Conservation (phyloP, 2,797 vertebrate species). For the Myoxocephalus aenaeus region DNA sequence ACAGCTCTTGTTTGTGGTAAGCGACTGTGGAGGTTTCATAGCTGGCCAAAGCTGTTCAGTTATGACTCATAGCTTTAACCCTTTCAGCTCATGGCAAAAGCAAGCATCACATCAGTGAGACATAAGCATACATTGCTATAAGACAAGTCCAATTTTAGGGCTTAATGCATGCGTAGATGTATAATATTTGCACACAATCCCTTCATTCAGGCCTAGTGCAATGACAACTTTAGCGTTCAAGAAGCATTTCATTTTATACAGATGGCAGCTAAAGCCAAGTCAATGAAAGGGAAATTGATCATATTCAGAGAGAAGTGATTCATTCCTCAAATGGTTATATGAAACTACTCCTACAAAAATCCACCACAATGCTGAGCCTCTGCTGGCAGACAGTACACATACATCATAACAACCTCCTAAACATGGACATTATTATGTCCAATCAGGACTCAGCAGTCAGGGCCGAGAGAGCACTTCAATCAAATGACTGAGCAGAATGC, state of each 20-base stretch:
- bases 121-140: background rate
- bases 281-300: constrained; percentile 64
- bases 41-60: constrained; percentile 47
- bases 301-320: constrained; percentile 68
- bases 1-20: constrained; percentile 51
- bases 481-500: constrained; percentile 54
- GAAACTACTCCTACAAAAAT: constrained; percentile 57
- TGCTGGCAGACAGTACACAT: constrained; percentile 36
- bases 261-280: constrained; percentile 26
- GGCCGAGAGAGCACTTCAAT: constrained; percentile 24
- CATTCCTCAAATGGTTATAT: constrained; percentile 62
- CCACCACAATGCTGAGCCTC: constrained; percentile 34
- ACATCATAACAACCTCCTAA: constrained; percentile 52
- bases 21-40: constrained; percentile 61
- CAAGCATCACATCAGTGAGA: background rate
- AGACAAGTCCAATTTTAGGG: background rate
- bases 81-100: constrained; percentile 30
- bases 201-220: background rate
- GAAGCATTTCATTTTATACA: constrained; percentile 18
- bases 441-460: constrained; percentile 40
- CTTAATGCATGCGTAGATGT: background rate
- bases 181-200: background rate
- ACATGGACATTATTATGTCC: constrained; percentile 27
- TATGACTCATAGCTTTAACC: constrained; percentile 72
- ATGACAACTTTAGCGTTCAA: constrained; percentile 18